Base-by-base conservation (phyloP, 2,797 vertebrate species). In the Centroberyx gerrardi region DNA sequence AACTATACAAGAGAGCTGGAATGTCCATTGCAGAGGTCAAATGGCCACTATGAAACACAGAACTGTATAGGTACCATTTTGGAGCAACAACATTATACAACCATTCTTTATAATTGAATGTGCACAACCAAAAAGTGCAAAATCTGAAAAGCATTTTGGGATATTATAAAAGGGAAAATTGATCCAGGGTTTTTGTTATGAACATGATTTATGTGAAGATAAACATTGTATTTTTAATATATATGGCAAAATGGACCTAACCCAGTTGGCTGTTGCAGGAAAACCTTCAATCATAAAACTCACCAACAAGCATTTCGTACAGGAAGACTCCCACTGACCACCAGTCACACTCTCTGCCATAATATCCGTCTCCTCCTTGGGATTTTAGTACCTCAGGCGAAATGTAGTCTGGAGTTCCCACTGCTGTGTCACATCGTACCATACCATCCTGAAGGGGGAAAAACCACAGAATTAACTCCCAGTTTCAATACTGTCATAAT, bases 341-440 rank as follows among this genome's bases (percentile, higher is more conserved):
- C 98, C 98, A 99, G 94, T 99, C 98, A 68, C 98, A 99, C 93
- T 99, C 98, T 90, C 97, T 89, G 81, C 98, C 98, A 54, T 99
- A 99, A 90, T 98, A 99, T 69, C 98, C 98, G 74, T 99, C 98
- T 70, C 98, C 98, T 78, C 98, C 98, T 91, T 99, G 98, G 72
- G 98, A 99, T 93, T 99, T 99, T 83, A 99, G 84, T 83, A 99
- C 98, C 96, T 99, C 98, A 2, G 98, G 98, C 33, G 98, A 99
- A 94, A 99, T 99, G 92, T 99, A 99, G 92, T 99, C 98, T 40
- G 98, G 98, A 70, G 98, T 99, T 91, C 98, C 98, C 88, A 99
- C 98, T 73, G 98, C 98, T 0, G 98, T 99, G 92, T 99, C 98
- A 69, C 98, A 99, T 96, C 97, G 98, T 97, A 99, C 98, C 98